These are phyloP conservation scores for Heliconius hortense DNA, from an alignment of 2,888 invertebrate genomes.

Conservation along the genomic window DNA sequence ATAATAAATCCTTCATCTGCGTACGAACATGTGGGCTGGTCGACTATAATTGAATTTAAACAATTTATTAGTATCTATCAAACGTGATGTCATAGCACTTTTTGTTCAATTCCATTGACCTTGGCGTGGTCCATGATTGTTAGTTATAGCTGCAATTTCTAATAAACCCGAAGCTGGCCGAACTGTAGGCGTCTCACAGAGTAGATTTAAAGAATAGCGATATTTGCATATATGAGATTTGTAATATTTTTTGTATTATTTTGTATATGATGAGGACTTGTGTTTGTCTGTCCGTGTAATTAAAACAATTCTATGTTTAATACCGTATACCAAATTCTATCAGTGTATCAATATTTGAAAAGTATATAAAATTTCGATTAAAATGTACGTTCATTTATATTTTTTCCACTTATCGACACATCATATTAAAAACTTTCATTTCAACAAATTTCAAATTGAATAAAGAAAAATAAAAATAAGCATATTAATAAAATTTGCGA, in stretches of 20 bases:
- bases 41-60: slow-evolving; percentile 43
- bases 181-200: slow-evolving; percentile 56
- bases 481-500: slow-evolving; percentile 1
- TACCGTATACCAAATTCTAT: too few species aligned
- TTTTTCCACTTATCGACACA: neutral
- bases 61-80: slow-evolving; percentile 34
- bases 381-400: neutral
- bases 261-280: neutral
- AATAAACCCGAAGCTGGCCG: slow-evolving; percentile 46
- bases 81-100: slow-evolving; percentile 55
- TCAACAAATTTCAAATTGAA: neutral
- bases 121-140: slow-evolving; percentile 53
- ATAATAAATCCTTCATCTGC: neutral
- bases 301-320: too few species aligned
- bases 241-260: neutral
- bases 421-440: neutral
- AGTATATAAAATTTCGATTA: neutral
- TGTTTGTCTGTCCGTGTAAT: neutral
- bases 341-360: neutral
- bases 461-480: neutral
- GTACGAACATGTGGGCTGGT: slow-evolving; percentile 14
- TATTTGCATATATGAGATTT: slow-evolving; percentile 18
- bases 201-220: slow-evolving; percentile 33
- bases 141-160: slow-evolving; percentile 56
- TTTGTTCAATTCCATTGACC: slow-evolving; percentile 56